Conservation (phyloP, 2,888 invertebrate genomes). For the Sphinx pinastri region DNA sequence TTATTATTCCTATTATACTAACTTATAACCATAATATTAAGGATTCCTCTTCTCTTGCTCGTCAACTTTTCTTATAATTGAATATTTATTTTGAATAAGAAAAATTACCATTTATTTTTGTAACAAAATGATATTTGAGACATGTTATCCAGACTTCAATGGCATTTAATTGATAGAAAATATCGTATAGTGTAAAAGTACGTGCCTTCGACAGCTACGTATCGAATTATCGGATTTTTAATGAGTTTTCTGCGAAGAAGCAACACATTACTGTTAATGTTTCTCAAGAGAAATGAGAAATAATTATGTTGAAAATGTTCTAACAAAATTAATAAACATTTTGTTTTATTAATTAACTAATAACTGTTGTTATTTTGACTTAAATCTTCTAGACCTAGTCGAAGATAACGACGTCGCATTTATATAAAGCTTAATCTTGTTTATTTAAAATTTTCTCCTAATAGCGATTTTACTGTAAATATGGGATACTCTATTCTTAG, state of each 20-base stretch:
- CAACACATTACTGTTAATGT: slow-evolving; percentile 27
- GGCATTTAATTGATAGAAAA: background rate
- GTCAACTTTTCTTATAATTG: too few species aligned
- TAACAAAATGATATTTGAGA: too few species aligned
- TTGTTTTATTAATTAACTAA: background rate
- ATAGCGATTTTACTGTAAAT: too few species aligned
- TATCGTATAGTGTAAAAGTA: slow-evolving; percentile 8
- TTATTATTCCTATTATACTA: too few species aligned
- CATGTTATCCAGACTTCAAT: too few species aligned
- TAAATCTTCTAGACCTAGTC: background rate
- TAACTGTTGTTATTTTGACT: background rate
- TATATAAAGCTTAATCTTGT: too few species aligned
- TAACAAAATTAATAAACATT: background rate
- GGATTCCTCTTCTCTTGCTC: too few species aligned
- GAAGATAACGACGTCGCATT: too few species aligned
- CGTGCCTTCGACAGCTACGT: slow-evolving; percentile 9
- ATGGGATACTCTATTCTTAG: too few species aligned
- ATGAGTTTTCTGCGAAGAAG: slow-evolving; percentile 33
- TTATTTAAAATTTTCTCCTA: too few species aligned
- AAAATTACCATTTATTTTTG: too few species aligned
- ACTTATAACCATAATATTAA: too few species aligned
- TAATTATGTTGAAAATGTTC: slow-evolving; percentile 7
- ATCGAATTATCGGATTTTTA: slow-evolving; percentile 29
- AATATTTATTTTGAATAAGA: background rate
- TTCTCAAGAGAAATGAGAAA: slow-evolving; percentile 28